Conservation (phyloP, 23 tunicate species). For the Trididemnum miniatum region DNA sequence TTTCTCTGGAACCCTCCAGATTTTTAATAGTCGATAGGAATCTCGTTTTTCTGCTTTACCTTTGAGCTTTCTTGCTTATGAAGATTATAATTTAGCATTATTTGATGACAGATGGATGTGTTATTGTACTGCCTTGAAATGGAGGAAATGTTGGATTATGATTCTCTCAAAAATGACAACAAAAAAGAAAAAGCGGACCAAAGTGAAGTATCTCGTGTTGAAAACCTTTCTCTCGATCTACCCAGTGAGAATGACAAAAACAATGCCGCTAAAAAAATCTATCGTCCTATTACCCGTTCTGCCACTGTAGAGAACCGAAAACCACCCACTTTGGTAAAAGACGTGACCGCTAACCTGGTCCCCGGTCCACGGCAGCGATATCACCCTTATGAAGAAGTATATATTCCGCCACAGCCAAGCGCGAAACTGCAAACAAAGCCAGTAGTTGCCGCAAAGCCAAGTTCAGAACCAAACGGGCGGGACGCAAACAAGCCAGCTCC, state of each 20-base stretch:
- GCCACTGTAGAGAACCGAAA: neutral
- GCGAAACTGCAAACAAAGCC: conserved; percentile 40
- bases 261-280: neutral
- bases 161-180: conserved; percentile 24
- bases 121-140: conserved; percentile 76
- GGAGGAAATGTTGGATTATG: conserved; percentile 56
- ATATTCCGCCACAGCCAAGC: conserved; percentile 38
- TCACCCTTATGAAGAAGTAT: conserved; percentile 80
- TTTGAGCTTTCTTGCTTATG: neutral
- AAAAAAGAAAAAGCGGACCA: conserved; percentile 1
- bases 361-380: conserved; percentile 37
- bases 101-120: conserved; percentile 65
- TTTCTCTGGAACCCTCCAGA: too few species aligned
- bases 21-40: too few species aligned
- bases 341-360: conserved; percentile 17
- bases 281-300: neutral
- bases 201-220: neutral
- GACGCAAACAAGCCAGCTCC: conserved; percentile 44
- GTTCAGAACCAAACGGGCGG: conserved; percentile 9
- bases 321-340: neutral
- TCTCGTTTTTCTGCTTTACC: neutral
- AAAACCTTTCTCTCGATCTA: neutral
- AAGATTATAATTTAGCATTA: too few species aligned
- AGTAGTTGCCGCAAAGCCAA: conserved; percentile 44
- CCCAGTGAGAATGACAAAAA: neutral